Base-by-base conservation (phyloP, 2,113 vertebrate species). In the Anser brachyrhynchus region DNA sequence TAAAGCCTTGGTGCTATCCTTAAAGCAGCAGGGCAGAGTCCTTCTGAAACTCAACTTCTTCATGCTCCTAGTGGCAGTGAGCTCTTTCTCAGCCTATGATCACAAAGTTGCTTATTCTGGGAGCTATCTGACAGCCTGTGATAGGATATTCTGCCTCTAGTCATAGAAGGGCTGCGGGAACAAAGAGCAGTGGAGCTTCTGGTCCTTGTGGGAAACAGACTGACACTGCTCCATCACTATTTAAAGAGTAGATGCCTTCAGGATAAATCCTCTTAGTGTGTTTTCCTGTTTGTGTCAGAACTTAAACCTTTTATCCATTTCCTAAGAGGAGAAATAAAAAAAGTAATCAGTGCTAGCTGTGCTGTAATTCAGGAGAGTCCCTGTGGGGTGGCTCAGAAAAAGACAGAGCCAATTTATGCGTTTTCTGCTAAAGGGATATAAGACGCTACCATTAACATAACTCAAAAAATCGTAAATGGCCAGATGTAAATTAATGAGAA, bases 281-380 rank as follows among this genome's bases (percentile, higher is more conserved):
- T 92, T 97, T 98, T 98, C 98, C 98, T 98, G 98, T 98, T 98
- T 98, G 96, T 96, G 94, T 97, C 96, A 97, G 92, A 89, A 95
- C 97, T 97, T 96, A 95, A 95, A 94, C 94, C 93, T 97, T 98
- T 98, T 92, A 96, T 97, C 95, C 87, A 91, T 82, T 98, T 98
- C 96, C 95, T 96, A 96, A 97, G 95, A 97, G 79, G 87, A 98
- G 95, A 97, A 96, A 95, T 92, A 92, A 91, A 84, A 84, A 96
- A 96, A 83, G 84, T 84, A 81, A 94, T 96, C 80, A 93, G 95
- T 84, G 54, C n/a, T 55, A 62, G 82, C 84, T 88, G 92, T 11
- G 5, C 91, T 86, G 74, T 91, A 90, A 92, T 80, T 88, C 89
- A 89, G 46, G 67, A 67, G 77, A 91, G 82, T 78, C 81, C 70